Evolutionary conservation across 1,140 invertebrate genomes (phyloP).

Genomic region (Lepidurus couesii): DNA sequence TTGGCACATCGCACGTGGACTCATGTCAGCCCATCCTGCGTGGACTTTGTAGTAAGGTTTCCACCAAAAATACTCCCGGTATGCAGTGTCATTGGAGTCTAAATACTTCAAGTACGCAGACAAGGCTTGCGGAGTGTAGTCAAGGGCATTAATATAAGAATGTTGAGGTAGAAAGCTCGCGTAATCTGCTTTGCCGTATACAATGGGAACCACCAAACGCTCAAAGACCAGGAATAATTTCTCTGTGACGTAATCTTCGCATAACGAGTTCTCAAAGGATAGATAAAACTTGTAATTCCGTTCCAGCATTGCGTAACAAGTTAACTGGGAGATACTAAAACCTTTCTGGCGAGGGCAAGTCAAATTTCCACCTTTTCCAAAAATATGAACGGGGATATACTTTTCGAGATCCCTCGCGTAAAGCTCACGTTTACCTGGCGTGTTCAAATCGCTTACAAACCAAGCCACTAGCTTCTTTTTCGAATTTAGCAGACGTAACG

Average conservation of each 20-base stretch:
- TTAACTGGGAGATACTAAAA: not conserved
- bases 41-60: conserved; percentile 32
- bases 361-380: not conserved
- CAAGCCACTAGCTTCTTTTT: conserved; percentile 33
- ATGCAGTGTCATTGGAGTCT: conserved; percentile 29
- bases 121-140: conserved; percentile 28
- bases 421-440: conserved; percentile 29
- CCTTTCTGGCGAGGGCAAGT: not conserved
- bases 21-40: conserved; percentile 26
- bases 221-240: conserved; percentile 41
- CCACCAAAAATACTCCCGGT: conserved; percentile 34
- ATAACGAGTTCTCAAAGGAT: conserved; percentile 49
- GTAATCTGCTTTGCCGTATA: conserved; percentile 40
- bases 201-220: conserved; percentile 40
- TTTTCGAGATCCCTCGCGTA: conserved; percentile 25
- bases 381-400: conserved; percentile 26
- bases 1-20: conserved; percentile 28
- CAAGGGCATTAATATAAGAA: conserved; percentile 34
- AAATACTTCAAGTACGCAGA: conserved; percentile 30
- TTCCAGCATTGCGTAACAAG: conserved; percentile 38
- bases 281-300: conserved; percentile 49
- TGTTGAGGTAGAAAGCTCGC: conserved; percentile 23
- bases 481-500: not conserved
- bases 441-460: conserved; percentile 25
- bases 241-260: conserved; percentile 45